A percentile compares a stretch with the other conserved stretches of the same genome.
Evolutionary conservation across 2,113 vertebrate genomes (phyloP).

Genomic region (Oncorhynchus gorbuscha): DNA sequence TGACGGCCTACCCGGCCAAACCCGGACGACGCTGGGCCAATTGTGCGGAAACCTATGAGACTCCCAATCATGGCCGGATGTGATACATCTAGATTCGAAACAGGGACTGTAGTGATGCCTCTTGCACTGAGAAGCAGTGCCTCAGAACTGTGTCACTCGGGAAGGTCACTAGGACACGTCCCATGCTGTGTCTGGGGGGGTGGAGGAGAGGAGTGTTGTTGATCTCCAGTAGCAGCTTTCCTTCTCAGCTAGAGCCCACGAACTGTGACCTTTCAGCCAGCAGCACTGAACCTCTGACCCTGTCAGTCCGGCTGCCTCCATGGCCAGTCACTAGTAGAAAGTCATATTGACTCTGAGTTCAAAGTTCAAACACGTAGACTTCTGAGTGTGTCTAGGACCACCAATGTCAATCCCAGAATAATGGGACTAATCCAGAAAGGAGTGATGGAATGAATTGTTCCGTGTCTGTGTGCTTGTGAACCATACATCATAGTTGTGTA

Average conservation of each 20-base stretch:
- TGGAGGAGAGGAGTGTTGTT: background rate
- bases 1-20: too few species aligned
- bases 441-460: background rate
- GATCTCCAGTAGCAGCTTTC: background rate
- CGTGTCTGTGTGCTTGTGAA: background rate
- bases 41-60: too few species aligned
- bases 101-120: too few species aligned
- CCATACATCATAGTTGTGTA: background rate
- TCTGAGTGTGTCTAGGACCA: background rate
- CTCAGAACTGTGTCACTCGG: too few species aligned
- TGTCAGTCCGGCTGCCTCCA: background rate
- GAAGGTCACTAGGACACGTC: background rate
- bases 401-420: background rate
- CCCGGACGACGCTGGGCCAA: too few species aligned
- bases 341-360: background rate
- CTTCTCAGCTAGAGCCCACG: background rate
- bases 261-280: constrained; percentile 9
- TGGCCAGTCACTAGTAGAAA: background rate
- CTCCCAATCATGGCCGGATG: too few species aligned
- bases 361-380: background rate
- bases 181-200: background rate
- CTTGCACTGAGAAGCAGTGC: too few species aligned
- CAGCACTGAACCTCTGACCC: background rate
- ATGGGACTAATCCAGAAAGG: background rate
- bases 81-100: too few species aligned